Percentiles rank a stretch among this genome's conserved stretches.
Evolutionary conservation across 2,888 invertebrate genomes (phyloP).

Genomic region (Norana najaformis): DNA sequence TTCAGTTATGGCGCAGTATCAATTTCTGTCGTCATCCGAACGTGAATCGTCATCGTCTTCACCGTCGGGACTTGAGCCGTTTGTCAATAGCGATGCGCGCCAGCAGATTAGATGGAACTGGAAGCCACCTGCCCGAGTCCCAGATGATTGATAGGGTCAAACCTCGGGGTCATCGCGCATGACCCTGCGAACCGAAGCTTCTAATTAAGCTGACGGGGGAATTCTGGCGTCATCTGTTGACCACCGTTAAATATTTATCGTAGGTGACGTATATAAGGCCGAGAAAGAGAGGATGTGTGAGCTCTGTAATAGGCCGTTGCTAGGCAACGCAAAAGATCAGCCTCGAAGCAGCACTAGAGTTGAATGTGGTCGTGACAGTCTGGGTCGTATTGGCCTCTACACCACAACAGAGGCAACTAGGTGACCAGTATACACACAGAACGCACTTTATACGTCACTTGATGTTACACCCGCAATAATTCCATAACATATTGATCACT

Average conservation of each 20-base stretch:
- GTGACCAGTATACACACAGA: not conserved
- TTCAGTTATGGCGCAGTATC: not conserved
- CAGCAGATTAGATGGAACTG: not conserved
- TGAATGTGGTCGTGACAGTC: not conserved
- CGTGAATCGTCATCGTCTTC: not conserved
- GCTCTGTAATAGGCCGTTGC: not conserved
- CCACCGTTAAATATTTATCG: constrained; percentile 8
- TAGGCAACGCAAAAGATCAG: not conserved
- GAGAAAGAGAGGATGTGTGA: not conserved
- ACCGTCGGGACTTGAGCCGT: not conserved
- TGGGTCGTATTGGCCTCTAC: not conserved
- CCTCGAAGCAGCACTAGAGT: not conserved
- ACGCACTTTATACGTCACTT: not conserved
- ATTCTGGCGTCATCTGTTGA: constrained; percentile 13
- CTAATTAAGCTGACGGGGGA: not conserved
- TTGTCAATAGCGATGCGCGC: not conserved
- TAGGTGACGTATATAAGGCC: not conserved
- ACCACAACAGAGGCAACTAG: not conserved
- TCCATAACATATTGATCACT: not conserved
- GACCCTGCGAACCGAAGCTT: constrained; percentile 3
- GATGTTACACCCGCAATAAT: not conserved
- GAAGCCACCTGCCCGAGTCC: not conserved
- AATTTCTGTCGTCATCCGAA: not conserved
- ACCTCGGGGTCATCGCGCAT: not conserved
- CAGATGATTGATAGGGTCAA: not conserved